Evolutionary conservation across 1,140 invertebrate genomes (phyloP), one percentile per base, ranked within the genome.

Genomic region (Drosophila lowei): DNA sequence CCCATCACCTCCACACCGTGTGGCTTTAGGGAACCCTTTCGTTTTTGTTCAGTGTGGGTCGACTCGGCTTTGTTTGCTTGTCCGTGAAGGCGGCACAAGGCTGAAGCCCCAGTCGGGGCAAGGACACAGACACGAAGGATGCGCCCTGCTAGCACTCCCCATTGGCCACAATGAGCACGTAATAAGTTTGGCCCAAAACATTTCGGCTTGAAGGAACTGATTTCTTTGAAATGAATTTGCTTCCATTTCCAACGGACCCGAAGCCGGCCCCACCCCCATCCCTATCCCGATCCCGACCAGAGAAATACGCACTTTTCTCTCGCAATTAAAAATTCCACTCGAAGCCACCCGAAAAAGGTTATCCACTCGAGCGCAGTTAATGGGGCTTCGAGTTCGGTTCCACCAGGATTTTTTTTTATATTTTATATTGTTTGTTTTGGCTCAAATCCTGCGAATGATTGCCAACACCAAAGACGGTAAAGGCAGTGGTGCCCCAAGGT

Each of bases 351-450:
- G 6, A 41, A 43, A 54, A 62, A 65, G 59, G 71, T 66, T 77
- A 77, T 65, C 77, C 81, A 86, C 81, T 88, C 83, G 65, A 86
- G 77, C 81, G 81, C 68, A 81, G 61, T 80, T 85, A 85, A 85
- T 81, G 77, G 81, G 34, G 73, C 72, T 77, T 80, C 73, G 66
- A 85, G 70, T 85, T 84, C 28, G 59, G 53, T 86, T 80, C 42
- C 63, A 66, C 44, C n/a, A 49, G 48, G 68, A 41, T 47, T 53
- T 67, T 52, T 15, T 47, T n/a, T 38, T 38, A 15, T 49, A 18
- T 55, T 56, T 48, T 48, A 48, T 52, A 43, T 48, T 72, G 25
- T 47, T 74, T 53, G 60, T 16, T 52, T 21, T 56, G 59, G 18
- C 43, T 58, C 28, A 34, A 46, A 41, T n/a, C 16, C 67, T 81